A percentile compares a stretch with the other conserved stretches of the same genome.
Conservation (phyloP, 2,113 vertebrate genomes). For the Chinchilla lanigera region DNA sequence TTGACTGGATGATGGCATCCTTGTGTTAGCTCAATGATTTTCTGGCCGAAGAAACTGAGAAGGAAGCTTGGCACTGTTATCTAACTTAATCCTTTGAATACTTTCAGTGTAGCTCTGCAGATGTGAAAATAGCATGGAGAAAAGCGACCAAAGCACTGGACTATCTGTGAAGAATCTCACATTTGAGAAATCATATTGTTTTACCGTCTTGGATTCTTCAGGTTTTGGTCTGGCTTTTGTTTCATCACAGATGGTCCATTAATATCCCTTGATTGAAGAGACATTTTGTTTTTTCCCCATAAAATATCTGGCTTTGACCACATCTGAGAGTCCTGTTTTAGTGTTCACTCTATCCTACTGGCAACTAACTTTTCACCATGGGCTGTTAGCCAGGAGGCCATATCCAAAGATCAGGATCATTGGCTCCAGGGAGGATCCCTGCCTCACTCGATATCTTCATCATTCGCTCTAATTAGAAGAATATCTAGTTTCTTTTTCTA, state of each 20-base stretch:
- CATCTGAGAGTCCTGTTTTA: neutral
- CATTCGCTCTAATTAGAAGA: neutral
- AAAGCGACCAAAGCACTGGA: neutral
- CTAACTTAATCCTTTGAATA: neutral
- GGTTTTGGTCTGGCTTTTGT: neutral
- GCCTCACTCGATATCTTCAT: neutral
- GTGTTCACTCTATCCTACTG: neutral
- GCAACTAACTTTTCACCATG: neutral
- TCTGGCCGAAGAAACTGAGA: neutral
- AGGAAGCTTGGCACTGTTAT: neutral
- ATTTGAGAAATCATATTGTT: neutral
- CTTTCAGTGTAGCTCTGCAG: neutral
- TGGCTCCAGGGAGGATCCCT: too few relatives aligned
- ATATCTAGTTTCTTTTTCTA: neutral
- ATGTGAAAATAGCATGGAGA: too few relatives aligned
- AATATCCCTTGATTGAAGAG: neutral
- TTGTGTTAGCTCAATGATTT: neutral
- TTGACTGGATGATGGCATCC: neutral
- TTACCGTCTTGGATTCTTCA: neutral
- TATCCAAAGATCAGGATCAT: neutral
- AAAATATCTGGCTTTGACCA: neutral
- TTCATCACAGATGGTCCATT: neutral
- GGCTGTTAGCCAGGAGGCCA: neutral
- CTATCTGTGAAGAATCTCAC: neutral
- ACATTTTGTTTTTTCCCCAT: neutral